Evolutionary conservation across 2,797 vertebrate genomes (phyloP), one percentile per base, ranked within the genome.

Genomic region (Onychomys arenicola): DNA sequence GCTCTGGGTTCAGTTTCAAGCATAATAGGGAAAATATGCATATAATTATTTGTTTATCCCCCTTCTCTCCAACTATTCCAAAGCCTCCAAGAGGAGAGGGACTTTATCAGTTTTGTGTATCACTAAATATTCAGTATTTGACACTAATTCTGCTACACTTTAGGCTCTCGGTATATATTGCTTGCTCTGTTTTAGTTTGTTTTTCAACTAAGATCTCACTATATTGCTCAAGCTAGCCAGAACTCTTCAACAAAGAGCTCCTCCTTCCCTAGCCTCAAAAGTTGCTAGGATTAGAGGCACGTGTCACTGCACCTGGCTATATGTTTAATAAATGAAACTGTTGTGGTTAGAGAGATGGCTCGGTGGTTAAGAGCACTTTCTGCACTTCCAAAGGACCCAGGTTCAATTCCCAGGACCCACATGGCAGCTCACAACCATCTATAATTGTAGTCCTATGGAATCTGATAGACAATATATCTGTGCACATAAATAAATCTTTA

Each of bases 301-400:
- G 23, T 63, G 37, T 27, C 59, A 75, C 86, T 23, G 27, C 8
- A 37, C 21, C 69, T 40, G 27, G 16, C n/a, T 88, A 88, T 57
- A 75, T 88, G 27, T 19, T 88, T 75, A 91, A 63, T 76, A 89
- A 93, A 77, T 43, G 27, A 55, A 95, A 93, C 17, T 84, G 40
- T 46, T 84, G 82, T 17, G 82, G 61, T 23, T 84, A 29, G 29
- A 46, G 40, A 65, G 59, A 21, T 34, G 59, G 27, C 37, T 84
- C 61, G 34, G 59, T 46, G 29, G 29, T 65, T 84, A 83, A 83
- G 82, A 63, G 82, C 17, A 65, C 82, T 84, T 29, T 43, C 40
- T 63, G 27, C 40, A 46, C 82, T 65, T 81, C 82, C 29, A 84
- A 61, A 84, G 40, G 40, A 84, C 59, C 40, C 9, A 61, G 23